A percentile compares a stretch with the other conserved stretches of the same genome.
Evolutionary conservation across 92 coral and sea anemone genomes (phyloP).

Genomic region (Porites rus): DNA sequence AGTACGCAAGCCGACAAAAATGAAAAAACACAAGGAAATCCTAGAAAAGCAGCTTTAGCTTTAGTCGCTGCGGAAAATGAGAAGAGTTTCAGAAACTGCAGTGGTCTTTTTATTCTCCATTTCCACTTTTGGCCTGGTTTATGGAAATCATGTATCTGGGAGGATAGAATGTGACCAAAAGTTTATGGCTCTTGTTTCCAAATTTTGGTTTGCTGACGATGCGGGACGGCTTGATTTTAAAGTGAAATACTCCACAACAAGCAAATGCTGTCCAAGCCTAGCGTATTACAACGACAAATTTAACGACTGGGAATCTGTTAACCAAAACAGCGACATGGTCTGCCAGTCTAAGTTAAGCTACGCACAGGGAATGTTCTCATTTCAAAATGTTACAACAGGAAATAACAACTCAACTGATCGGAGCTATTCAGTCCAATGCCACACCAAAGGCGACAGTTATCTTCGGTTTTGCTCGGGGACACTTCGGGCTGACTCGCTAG

Average conservation of each 20-base stretch:
- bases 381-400: neutral
- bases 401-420: neutral
- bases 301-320: slow-evolving; percentile 53
- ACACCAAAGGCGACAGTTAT: slow-evolving; percentile 12
- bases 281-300: slow-evolving; percentile 66
- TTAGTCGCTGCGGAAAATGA: neutral
- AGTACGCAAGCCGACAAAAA: too few species aligned
- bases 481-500: slow-evolving; percentile 47
- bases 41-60: neutral
- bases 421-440: slow-evolving; percentile 17
- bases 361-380: slow-evolving; percentile 31
- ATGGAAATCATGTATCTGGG: slow-evolving; percentile 67
- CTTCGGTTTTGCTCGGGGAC: slow-evolving; percentile 73
- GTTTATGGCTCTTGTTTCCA: slow-evolving; percentile 58
- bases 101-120: slow-evolving; percentile 2
- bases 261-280: slow-evolving; percentile 71
- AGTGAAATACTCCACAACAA: slow-evolving; percentile 62
- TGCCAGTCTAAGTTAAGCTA: slow-evolving; percentile 61
- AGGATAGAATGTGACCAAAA: slow-evolving; percentile 36
- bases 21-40: neutral
- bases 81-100: neutral
- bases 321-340: slow-evolving; percentile 57
- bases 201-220: slow-evolving; percentile 66
- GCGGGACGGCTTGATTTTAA: slow-evolving; percentile 61
- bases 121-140: neutral